A percentile compares a stretch with the other conserved stretches of the same genome.
Evolutionary conservation across 2,113 vertebrate species (phyloP).

Genomic region (Lagenorhynchus albirostris): DNA sequence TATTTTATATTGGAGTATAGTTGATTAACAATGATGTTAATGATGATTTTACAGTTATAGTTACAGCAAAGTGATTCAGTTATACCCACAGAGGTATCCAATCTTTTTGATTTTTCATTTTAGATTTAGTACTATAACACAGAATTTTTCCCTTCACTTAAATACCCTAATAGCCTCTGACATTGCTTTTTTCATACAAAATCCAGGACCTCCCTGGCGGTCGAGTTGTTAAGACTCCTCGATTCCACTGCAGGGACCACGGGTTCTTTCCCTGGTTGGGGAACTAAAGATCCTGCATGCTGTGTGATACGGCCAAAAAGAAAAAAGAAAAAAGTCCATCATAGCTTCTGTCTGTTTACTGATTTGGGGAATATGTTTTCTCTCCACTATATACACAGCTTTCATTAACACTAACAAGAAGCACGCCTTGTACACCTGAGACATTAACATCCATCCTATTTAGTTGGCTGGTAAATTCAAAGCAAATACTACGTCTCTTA

Average conservation of each 20-base stretch:
- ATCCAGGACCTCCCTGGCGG: not conserved
- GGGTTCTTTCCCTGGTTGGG: too few relatives aligned
- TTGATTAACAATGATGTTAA: not conserved
- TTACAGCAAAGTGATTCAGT: not conserved
- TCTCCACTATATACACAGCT: not conserved
- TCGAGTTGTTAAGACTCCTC: too few relatives aligned
- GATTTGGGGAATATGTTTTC: not conserved
- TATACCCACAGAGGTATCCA: not conserved
- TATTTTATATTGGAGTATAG: not conserved
- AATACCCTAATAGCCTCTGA: not conserved
- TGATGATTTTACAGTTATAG: too few relatives aligned
- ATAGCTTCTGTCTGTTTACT: constrained; percentile 1
- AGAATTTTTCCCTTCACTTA: not conserved
- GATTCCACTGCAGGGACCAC: too few relatives aligned
- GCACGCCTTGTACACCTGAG: not conserved
- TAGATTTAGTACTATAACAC: not conserved
- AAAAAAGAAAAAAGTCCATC: not conserved
- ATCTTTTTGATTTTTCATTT: not conserved
- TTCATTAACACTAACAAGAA: constrained; percentile 31
- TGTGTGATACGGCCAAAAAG: too few relatives aligned
- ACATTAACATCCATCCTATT: not conserved
- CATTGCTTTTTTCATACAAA: not conserved
- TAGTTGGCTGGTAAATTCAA: constrained; percentile 13
- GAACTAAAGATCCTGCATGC: too few relatives aligned
- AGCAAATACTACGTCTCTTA: not conserved